phyloP scores from a whole-genome alignment of 2,888 invertebrate genomes.

The Plemyria rubiginata region DNA sequence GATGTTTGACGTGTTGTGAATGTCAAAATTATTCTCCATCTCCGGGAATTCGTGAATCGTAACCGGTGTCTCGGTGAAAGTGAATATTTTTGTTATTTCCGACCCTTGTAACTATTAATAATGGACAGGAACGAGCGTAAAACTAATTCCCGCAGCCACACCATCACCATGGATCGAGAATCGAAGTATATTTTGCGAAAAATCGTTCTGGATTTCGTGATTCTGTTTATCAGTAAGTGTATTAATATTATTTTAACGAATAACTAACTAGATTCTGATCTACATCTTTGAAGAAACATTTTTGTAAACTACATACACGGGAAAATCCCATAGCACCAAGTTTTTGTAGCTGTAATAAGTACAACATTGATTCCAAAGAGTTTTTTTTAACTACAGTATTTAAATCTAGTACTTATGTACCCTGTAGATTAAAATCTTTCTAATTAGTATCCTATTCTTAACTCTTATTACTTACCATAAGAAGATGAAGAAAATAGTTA shows the following conservation, averaged over 20 bases:
- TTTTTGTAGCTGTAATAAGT: no score
- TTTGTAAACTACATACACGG: background rate
- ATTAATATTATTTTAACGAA: background rate
- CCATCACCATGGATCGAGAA: constrained; percentile 82
- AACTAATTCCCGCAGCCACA: constrained; percentile 68
- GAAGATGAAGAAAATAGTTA: no score
- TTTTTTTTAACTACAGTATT: no score
- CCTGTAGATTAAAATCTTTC: no score
- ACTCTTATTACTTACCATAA: no score
- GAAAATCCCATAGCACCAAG: no score
- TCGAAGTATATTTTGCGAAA: constrained; percentile 86
- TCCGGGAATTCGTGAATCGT: constrained; percentile 64
- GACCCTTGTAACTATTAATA: constrained; percentile 48
- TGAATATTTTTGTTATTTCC: constrained; percentile 49
- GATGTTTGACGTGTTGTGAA: constrained; percentile 55
- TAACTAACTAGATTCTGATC: background rate
- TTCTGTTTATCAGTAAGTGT: constrained; percentile 88
- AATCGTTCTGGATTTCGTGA: constrained; percentile 87
- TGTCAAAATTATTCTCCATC: constrained; percentile 43
- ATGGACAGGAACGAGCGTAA: constrained; percentile 79
- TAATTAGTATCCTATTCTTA: no score
- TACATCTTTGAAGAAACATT: background rate
- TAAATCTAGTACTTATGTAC: no score
- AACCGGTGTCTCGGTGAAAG: constrained; percentile 56
- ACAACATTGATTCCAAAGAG: no score